A percentile compares a stretch with the other conserved stretches of the same genome.
Conservation (phyloP, 2,888 invertebrate species). For the Drosophila mayaguana region DNA sequence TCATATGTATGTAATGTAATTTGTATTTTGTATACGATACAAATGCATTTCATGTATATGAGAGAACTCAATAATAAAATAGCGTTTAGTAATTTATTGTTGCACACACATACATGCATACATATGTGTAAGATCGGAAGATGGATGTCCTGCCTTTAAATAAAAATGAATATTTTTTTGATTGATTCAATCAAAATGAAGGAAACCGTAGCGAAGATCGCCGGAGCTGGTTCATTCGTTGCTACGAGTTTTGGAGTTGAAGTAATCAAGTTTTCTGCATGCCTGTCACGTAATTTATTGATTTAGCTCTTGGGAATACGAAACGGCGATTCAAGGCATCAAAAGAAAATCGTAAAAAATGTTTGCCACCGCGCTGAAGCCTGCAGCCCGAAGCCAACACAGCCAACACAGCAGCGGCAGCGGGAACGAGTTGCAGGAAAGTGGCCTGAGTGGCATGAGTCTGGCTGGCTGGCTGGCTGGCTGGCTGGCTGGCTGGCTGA, state of each 20-base stretch:
- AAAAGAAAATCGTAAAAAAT: constrained; percentile 77
- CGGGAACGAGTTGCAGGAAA: constrained; percentile 39
- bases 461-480: constrained; percentile 58
- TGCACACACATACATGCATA: constrained; percentile 27
- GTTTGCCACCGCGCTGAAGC: constrained; percentile 69
- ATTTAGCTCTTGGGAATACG: constrained; percentile 84
- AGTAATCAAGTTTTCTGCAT: constrained; percentile 81
- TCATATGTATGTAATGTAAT: no score
- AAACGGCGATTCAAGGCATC: constrained; percentile 48
- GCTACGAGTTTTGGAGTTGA: constrained; percentile 43
- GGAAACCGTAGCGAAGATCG: constrained; percentile 65
- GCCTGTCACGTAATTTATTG: constrained; percentile 85
- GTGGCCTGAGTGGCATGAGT: constrained; percentile 41
- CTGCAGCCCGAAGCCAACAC: constrained; percentile 55
- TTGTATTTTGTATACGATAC: no score
- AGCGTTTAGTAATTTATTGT: constrained; percentile 68
- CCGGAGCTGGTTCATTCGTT: constrained; percentile 23
- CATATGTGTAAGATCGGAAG: constrained; percentile 49
- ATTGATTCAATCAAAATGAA: constrained; percentile 84
- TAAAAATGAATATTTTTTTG: constrained; percentile 74
- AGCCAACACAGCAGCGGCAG: constrained; percentile 38
- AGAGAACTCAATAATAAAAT: constrained; percentile 1
- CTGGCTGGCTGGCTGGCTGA: neutral
- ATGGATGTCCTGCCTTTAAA: constrained; percentile 39
- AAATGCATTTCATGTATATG: neutral